Evolutionary conservation across 2,888 invertebrate genomes (phyloP).

Genomic region (Anarsia innoxiella): DNA sequence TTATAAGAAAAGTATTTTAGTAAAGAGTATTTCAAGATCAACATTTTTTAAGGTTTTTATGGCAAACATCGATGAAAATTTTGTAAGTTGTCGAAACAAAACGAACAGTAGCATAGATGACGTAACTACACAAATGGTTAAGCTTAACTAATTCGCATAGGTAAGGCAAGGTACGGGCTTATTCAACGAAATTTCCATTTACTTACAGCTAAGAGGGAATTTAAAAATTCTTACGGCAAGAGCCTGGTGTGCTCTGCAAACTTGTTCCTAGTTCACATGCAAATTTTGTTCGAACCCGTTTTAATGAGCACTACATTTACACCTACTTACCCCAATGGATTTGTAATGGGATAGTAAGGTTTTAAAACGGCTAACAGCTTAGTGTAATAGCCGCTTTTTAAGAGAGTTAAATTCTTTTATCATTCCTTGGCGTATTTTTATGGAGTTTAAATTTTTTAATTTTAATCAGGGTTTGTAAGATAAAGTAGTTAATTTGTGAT

Average conservation of each 20-base stretch:
- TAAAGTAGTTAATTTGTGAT: too few species aligned
- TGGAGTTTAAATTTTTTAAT: neutral
- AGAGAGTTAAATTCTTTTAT: neutral
- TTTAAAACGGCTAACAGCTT: neutral
- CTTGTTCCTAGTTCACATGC: conserved; percentile 11
- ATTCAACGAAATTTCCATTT: neutral
- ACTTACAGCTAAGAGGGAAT: neutral
- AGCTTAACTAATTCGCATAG: too few species aligned
- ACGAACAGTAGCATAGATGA: too few species aligned
- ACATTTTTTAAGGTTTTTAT: too few species aligned
- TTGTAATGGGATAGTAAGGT: neutral
- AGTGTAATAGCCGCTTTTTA: too few species aligned
- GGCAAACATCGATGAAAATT: too few species aligned
- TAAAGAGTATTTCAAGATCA: too few species aligned
- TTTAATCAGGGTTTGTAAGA: too few species aligned
- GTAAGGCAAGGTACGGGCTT: neutral
- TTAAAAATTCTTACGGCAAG: conserved; percentile 3
- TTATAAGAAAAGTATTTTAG: too few species aligned
- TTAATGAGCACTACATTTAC: conserved; percentile 3
- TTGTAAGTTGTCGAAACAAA: too few species aligned
- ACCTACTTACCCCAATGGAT: neutral
- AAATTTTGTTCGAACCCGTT: conserved; percentile 9
- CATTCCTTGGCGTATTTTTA: neutral
- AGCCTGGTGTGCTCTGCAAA: conserved; percentile 4
- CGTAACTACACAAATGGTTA: too few species aligned